Conservation (phyloP, 2,113 vertebrate species). For the Periophthalmodon schlosseri region DNA sequence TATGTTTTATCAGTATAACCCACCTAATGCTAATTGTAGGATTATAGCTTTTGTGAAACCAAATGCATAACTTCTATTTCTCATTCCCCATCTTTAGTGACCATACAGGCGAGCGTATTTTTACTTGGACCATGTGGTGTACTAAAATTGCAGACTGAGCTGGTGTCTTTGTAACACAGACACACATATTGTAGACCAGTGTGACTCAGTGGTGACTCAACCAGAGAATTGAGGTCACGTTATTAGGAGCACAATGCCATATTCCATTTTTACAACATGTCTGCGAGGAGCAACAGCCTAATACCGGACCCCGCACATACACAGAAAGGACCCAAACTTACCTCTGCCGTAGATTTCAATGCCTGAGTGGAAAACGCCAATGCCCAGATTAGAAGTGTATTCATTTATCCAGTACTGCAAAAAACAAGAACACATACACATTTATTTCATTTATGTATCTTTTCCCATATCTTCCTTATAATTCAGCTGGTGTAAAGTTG, state of each 20-base stretch:
- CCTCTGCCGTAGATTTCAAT: constrained; percentile 94
- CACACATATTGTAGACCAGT: constrained; percentile 14
- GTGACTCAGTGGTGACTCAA: constrained; percentile 56
- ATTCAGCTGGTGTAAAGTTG: neutral
- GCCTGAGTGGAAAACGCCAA: constrained; percentile 95
- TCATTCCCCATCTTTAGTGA: neutral
- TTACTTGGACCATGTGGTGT: neutral
- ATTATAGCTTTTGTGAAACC: too few relatives aligned
- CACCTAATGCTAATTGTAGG: too few relatives aligned
- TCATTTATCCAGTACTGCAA: constrained; percentile 95
- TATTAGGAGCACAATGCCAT: constrained; percentile 35
- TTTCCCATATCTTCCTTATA: neutral
- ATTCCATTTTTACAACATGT: constrained; percentile 22
- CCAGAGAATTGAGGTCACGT: constrained; percentile 51
- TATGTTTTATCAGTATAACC: too few relatives aligned
- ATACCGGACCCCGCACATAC: neutral
- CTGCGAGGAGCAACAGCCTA: constrained; percentile 10
- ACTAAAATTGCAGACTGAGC: constrained; percentile 29
- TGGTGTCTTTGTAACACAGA: constrained; percentile 26
- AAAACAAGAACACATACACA: constrained; percentile 45
- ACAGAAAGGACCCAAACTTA: constrained; percentile 49
- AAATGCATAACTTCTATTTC: neutral
- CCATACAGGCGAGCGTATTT: neutral
- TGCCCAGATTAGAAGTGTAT: constrained; percentile 93
- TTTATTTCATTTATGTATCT: too few relatives aligned